phyloP scores from a whole-genome alignment of 2,888 invertebrate species.

The Trissoscelio sp. region DNA sequence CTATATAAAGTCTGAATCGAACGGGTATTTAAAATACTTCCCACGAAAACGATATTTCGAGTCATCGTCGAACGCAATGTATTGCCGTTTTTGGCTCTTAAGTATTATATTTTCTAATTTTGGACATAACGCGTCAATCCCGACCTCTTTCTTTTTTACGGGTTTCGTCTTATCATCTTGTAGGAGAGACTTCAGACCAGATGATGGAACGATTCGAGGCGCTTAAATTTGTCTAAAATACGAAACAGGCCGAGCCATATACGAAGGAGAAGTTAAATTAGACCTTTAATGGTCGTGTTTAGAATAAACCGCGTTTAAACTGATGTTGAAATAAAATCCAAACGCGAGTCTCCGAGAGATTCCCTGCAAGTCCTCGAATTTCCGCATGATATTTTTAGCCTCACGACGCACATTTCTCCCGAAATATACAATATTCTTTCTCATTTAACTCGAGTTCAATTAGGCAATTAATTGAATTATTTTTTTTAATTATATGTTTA shows the following conservation, averaged over 20 bases:
- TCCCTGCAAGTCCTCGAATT: constrained; percentile 67
- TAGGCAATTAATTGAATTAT: not conserved
- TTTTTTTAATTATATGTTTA: not conserved
- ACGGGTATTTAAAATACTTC: constrained; percentile 67
- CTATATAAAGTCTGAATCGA: constrained; percentile 63
- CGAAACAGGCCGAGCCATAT: constrained; percentile 4
- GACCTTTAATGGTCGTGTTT: constrained; percentile 53
- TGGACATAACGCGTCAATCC: constrained; percentile 50
- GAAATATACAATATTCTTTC: constrained; percentile 59
- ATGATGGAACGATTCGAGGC: not conserved
- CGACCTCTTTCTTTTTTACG: constrained; percentile 28
- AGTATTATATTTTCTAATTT: constrained; percentile 65
- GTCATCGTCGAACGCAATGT: constrained; percentile 63
- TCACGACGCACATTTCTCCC: constrained; percentile 61
- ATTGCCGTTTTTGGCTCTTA: constrained; percentile 62
- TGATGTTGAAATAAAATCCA: constrained; percentile 59
- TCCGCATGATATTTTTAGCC: constrained; percentile 64
- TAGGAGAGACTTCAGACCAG: not conserved
- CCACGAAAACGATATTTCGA: constrained; percentile 66
- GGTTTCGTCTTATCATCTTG: constrained; percentile 4
- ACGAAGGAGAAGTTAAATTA: constrained; percentile 26
- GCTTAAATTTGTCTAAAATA: constrained; percentile 3
- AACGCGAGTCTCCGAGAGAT: constrained; percentile 48
- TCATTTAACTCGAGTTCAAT: not conserved
- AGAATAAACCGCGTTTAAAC: constrained; percentile 29